Evolutionary conservation across 2,797 vertebrate genomes (phyloP).

Genomic region (Leptodactylus fallax): DNA sequence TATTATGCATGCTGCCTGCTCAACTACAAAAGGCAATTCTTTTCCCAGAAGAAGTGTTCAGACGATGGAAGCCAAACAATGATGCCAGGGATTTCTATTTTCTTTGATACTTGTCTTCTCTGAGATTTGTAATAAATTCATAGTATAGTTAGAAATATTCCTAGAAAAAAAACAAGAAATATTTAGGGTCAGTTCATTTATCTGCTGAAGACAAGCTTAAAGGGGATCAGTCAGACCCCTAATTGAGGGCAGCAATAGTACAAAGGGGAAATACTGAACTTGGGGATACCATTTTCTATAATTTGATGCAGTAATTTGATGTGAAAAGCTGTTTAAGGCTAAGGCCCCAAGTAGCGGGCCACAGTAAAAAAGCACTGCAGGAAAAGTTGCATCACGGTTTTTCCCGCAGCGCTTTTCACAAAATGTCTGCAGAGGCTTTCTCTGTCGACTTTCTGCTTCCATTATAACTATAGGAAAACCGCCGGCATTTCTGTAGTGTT

Average conservation of each 20-base stretch:
- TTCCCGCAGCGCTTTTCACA: no score
- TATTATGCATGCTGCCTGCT: conserved; percentile 71
- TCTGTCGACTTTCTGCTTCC: no score
- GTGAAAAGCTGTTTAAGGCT: not conserved
- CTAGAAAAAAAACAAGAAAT: conserved; percentile 2
- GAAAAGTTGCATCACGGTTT: no score
- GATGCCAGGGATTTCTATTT: conserved; percentile 73
- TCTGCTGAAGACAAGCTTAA: not conserved
- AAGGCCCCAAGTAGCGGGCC: no score
- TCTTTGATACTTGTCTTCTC: conserved; percentile 65
- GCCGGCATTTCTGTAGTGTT: no score
- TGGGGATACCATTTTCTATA: not conserved
- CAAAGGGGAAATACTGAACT: not conserved
- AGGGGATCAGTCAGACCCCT: not conserved
- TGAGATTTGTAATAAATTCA: conserved; percentile 20
- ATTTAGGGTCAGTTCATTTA: not conserved
- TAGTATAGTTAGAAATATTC: not conserved
- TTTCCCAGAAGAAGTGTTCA: conserved; percentile 73
- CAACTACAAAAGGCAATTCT: conserved; percentile 72
- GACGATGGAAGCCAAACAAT: conserved; percentile 73
- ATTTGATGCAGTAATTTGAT: not conserved
- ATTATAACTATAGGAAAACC: no score
- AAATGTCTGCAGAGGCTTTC: no score
- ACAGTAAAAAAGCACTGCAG: no score
- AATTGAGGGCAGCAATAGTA: not conserved